A percentile compares a stretch with the other conserved stretches of the same genome.
These are phyloP conservation scores for Tenebrio molitor DNA, from an alignment of 1,140 invertebrate species.

Conservation along the genomic window DNA sequence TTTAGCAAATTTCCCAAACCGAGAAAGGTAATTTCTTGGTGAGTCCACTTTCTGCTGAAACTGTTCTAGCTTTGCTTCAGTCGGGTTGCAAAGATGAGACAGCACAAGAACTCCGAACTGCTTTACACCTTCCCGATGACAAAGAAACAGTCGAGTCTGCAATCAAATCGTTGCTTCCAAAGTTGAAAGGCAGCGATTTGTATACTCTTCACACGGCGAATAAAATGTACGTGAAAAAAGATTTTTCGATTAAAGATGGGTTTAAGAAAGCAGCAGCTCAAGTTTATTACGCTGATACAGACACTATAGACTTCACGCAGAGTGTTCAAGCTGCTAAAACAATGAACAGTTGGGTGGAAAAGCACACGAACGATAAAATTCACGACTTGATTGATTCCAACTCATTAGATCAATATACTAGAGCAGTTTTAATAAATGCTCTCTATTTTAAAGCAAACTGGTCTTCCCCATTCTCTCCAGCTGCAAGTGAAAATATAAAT, in stretches of 20 bases:
- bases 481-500: conserved; percentile 68
- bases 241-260: conserved; percentile 59
- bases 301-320: conserved; percentile 71
- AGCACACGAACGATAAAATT: conserved; percentile 80
- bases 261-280: conserved; percentile 65
- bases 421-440: conserved; percentile 84
- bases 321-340: conserved; percentile 62
- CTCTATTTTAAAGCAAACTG: conserved; percentile 84
- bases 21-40: conserved; percentile 63
- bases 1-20: conserved; percentile 52
- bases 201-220: conserved; percentile 22
- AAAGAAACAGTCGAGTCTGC: conserved; percentile 5
- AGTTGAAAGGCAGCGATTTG: not conserved
- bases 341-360: conserved; percentile 83
- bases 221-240: conserved; percentile 67
- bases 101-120: conserved; percentile 67
- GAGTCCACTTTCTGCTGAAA: conserved; percentile 66
- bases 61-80: conserved; percentile 65
- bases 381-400: conserved; percentile 74
- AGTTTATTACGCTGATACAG: conserved; percentile 69
- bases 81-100: conserved; percentile 71
- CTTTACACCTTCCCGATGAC: conserved; percentile 50
- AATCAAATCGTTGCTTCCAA: not conserved
- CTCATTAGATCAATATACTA: conserved; percentile 70
- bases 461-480: conserved; percentile 70